Evolutionary conservation across 2,113 vertebrate genomes (phyloP), one percentile per base, ranked within the genome.

Genomic region (Gavialis gangeticus): DNA sequence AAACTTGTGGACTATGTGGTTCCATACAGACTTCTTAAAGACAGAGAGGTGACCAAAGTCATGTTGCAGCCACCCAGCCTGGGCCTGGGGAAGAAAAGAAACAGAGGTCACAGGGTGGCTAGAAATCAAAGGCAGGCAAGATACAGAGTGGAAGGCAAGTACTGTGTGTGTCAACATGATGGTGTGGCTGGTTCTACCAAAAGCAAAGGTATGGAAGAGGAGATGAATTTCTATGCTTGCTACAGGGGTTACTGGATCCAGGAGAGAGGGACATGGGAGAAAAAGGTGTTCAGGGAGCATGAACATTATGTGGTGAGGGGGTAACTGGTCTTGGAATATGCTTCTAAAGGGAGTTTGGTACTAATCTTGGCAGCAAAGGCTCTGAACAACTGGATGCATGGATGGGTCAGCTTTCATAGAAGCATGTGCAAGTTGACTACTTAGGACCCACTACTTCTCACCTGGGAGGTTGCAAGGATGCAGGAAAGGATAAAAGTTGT

Each of bases 31-130:
- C 79, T 97, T 99, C 96, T 98, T 98, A 92, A 99, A 99, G 85
- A 99, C 99, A 17, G 99, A 99, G 71, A 99, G 98, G 93, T 99
- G 99, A 92, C 99, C 99, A 55, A 99, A 99, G 86, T 99, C 99
- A 1, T 99, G 99, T 84, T 99, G 99, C 92, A 99, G 97, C 99
- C 99, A 99, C 24, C 99, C 99, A 34, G 99, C 98, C 92, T 99
- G 99, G 3, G 98, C 93, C 99, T 99, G 89, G 1, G 90, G 27
- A 82, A 78, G 89, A 92, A 64, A 30, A 79, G 22, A 95, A 89
- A 80, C 30, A 21, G 37, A 62, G 66, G 55, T 93, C 82, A 93
- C 30, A 67, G 69, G 69, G 22, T 3, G 12, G 3, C 15, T 76
- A 57, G 92, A 82, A 84, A 75, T 15, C 66, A 71, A 80, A 90